Conservation (phyloP, 2,113 vertebrate genomes). For the Aleadryas rufinucha region DNA sequence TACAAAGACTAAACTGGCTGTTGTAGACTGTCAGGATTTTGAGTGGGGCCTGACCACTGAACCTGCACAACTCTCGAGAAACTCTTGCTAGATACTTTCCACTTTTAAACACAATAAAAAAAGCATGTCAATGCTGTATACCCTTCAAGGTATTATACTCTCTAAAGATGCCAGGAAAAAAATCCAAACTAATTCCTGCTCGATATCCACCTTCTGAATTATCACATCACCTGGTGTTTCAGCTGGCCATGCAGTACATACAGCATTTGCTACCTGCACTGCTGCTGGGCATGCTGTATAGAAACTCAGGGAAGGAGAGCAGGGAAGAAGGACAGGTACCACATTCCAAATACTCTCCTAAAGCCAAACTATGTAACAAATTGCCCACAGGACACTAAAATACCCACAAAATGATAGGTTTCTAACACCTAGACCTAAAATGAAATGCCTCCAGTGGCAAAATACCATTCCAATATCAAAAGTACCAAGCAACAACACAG, state of each 20-base stretch:
- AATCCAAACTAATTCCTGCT: neutral
- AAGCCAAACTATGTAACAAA: neutral
- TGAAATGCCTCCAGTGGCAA: neutral
- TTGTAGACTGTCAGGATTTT: neutral
- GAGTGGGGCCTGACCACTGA: neutral
- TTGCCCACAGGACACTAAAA: neutral
- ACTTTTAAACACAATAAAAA: neutral
- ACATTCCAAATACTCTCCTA: neutral
- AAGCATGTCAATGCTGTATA: neutral
- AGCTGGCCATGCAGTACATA: neutral
- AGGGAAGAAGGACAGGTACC: neutral
- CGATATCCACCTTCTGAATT: neutral
- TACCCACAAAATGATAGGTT: neutral
- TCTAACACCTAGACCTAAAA: neutral
- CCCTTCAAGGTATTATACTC: neutral
- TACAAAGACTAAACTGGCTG: neutral
- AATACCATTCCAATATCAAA: neutral
- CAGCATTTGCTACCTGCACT: fast-evolving
- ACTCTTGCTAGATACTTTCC: neutral
- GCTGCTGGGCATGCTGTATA: neutral
- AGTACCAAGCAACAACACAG: neutral
- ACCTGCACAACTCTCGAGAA: neutral
- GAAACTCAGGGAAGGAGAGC: neutral
- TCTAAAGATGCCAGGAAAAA: neutral
- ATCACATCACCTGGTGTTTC: neutral